Conservation (phyloP, 2,797 vertebrate genomes). For the Sebastolobus alascanus region DNA sequence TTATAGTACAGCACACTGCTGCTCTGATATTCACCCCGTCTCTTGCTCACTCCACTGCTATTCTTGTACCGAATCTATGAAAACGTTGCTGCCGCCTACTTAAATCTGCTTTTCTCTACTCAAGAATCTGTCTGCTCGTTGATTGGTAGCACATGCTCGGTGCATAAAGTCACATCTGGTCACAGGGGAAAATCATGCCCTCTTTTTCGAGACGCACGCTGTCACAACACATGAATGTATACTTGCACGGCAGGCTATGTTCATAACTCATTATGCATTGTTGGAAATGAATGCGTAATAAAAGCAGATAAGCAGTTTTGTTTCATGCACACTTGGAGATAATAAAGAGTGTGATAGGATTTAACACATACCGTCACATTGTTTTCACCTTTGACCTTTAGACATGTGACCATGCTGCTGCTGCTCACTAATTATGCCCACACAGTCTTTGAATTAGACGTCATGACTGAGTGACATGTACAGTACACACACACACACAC, state of each 20-base stretch:
- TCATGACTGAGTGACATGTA: not conserved
- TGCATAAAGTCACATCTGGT: slow-evolving; percentile 38
- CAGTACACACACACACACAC: not conserved
- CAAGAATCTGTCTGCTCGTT: slow-evolving; percentile 41
- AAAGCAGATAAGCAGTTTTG: not conserved
- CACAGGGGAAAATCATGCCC: slow-evolving; percentile 3
- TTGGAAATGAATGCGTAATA: not conserved
- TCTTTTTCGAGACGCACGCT: not conserved
- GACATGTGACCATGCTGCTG: slow-evolving; percentile 20
- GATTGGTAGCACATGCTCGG: slow-evolving; percentile 54
- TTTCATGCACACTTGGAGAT: not conserved
- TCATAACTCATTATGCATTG: not conserved
- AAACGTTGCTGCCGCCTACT: slow-evolving; percentile 56
- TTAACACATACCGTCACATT: not conserved
- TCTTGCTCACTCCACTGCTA: slow-evolving; percentile 48
- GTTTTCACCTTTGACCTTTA: slow-evolving; percentile 34
- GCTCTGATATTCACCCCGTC: slow-evolving; percentile 49
- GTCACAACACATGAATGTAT: too few relatives aligned
- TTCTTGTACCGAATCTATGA: slow-evolving; percentile 49
- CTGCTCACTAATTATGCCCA: slow-evolving; percentile 4
- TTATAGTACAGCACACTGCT: slow-evolving; percentile 41
- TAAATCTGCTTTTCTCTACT: slow-evolving; percentile 51
- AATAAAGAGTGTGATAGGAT: not conserved
- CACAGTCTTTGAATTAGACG: slow-evolving; percentile 13
- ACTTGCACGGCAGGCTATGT: not conserved